A percentile compares a stretch with the other conserved stretches of the same genome.
These are phyloP conservation scores for Koerneria pararmatus DNA, from an alignment of 2,888 invertebrate species.

Conservation along the genomic window DNA sequence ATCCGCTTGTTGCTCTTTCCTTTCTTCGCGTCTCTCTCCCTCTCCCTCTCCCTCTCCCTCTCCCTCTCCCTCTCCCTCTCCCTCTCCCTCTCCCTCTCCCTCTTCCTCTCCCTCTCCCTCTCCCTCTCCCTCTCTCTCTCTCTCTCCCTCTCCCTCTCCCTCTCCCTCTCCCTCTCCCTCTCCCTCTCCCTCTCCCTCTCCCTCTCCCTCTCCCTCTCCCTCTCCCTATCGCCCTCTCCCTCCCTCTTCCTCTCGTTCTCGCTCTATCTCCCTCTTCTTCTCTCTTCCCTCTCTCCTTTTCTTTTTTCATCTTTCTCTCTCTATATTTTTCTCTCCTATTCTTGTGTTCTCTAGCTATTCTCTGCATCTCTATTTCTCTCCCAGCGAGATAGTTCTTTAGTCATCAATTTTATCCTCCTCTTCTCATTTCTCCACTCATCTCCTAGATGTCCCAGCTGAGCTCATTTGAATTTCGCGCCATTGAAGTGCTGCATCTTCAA, in stretches of 20 bases:
- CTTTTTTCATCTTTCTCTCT: not conserved
- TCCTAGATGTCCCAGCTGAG: no score
- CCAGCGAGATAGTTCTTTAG: no score
- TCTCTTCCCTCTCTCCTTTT: no score
- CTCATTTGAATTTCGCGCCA: no score
- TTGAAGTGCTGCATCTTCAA: no score
- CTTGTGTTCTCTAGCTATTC: no score
- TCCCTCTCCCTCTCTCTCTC: not conserved
- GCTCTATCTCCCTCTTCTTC: not conserved
- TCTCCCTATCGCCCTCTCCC: constrained; percentile 8
- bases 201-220: constrained; percentile 14
- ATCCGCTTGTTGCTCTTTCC: not conserved
- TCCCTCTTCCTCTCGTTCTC: constrained; percentile 3
- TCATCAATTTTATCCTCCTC: no score
- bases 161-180: constrained; percentile 4
- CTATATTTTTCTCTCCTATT: not conserved
- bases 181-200: constrained; percentile 9
- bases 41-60: not conserved
- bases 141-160: constrained; percentile 3
- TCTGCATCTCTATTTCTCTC: no score
- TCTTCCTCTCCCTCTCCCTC: not conserved
- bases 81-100: not conserved
- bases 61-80: not conserved
- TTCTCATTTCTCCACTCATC: no score
- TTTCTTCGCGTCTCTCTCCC: not conserved